Percentiles rank a stretch among this genome's conserved stretches.
These are phyloP conservation scores for Anoplophora glabripennis DNA, from an alignment of 1,140 invertebrate genomes.

Conservation along the genomic window DNA sequence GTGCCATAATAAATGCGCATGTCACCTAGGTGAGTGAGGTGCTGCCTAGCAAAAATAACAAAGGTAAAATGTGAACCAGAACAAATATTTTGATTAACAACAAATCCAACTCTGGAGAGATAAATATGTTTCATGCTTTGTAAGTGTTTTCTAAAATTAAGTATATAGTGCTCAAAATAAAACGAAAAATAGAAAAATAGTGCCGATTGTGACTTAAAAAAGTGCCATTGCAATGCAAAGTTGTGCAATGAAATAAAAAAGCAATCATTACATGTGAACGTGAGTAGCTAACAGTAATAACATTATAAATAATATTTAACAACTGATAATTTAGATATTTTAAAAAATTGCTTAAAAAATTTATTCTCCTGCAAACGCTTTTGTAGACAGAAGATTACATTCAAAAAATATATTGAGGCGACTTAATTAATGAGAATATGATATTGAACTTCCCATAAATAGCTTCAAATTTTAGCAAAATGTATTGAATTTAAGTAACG, in stretches of 20 bases:
- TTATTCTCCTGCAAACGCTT: constrained; percentile 50
- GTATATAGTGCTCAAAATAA: constrained; percentile 58
- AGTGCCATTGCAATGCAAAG: constrained; percentile 60
- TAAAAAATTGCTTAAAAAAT: constrained; percentile 40
- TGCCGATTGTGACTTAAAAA: constrained; percentile 57
- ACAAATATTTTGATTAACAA: constrained; percentile 14
- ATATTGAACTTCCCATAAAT: too few species aligned
- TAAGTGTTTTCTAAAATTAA: constrained; percentile 43
- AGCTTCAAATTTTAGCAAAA: too few species aligned
- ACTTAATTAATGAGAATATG: too few species aligned
- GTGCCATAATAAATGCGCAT: constrained; percentile 50
- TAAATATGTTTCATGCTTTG: constrained; percentile 16
- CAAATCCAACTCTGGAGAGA: constrained; percentile 5
- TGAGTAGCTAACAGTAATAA: constrained; percentile 57
- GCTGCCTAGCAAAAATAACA: constrained; percentile 44
- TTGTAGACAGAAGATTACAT: constrained; percentile 49
- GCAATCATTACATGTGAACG: constrained; percentile 67
- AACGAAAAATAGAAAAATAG: constrained; percentile 54
- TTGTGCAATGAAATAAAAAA: constrained; percentile 61
- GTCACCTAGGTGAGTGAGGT: constrained; percentile 49
- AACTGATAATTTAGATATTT: constrained; percentile 30
- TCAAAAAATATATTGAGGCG: constrained; percentile 13
- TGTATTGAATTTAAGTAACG: too few species aligned
- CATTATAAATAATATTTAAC: constrained; percentile 39
- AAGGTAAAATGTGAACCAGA: constrained; percentile 13